Conservation (phyloP, 2,797 vertebrate species). For the Pteropus rufus region DNA sequence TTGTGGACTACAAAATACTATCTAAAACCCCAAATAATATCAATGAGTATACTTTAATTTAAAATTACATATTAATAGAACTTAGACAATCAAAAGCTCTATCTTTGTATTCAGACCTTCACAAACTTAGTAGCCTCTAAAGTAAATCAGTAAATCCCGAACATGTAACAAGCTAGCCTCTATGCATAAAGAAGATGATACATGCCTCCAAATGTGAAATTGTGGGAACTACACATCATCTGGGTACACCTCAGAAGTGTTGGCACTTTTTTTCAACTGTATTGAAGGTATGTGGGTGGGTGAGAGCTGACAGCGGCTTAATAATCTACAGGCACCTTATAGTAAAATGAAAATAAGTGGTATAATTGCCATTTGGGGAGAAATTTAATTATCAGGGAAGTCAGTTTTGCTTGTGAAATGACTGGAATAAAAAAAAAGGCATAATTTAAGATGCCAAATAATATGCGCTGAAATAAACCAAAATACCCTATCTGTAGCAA, state of each 20-base stretch:
- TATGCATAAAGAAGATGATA: neutral
- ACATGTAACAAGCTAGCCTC: neutral
- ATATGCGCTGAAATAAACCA: conserved; percentile 40
- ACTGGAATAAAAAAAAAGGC: conserved; percentile 23
- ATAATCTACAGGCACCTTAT: neutral
- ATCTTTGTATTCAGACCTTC: neutral
- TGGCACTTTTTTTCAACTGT: neutral
- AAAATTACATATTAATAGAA: neutral
- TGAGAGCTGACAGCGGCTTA: conserved; percentile 27
- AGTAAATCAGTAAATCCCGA: conserved; percentile 41
- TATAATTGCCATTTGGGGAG: neutral
- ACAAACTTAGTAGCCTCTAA: neutral
- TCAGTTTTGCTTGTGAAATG: conserved; percentile 55
- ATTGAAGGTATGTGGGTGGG: conserved; percentile 22
- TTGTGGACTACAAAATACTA: neutral
- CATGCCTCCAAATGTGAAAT: neutral
- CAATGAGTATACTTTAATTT: neutral
- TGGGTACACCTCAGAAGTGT: neutral
- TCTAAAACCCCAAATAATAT: neutral
- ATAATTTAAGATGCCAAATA: conserved; percentile 36
- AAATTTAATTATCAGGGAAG: conserved; percentile 66
- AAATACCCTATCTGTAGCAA: neutral
- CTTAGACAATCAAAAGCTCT: neutral
- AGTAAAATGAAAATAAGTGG: conserved; percentile 36
- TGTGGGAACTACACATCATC: neutral